Base-by-base conservation (phyloP, 1,140 invertebrate genomes). In the Euura lappo region DNA sequence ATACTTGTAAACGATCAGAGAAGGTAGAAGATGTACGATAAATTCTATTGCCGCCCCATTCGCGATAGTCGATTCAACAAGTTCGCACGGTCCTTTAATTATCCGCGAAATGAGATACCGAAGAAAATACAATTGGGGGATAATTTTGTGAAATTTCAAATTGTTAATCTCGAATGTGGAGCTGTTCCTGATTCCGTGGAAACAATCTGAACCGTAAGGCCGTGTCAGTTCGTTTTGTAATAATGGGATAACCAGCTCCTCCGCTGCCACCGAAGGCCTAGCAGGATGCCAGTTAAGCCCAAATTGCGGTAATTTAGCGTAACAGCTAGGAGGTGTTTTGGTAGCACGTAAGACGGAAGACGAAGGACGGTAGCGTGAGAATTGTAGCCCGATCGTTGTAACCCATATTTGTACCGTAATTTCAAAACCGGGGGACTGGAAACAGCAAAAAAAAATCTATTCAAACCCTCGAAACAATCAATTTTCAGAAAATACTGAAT, bases 231-330 rank as follows among this genome's bases (percentile, higher is more conserved):
- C n/a, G 47, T 51, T 51, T 28, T 51, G 47, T 51, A 51, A 51
- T 51, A 51, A 51, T 51, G 47, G 47, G 47, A 51, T 51, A 51
- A 51, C 2, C 47, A 51, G 47, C n/a, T 8, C 28, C 28, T 28
- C 28, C 28, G 28, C 28, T 28, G 28, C 28, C 28, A 28, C 28
- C 28, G 28, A 28, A 28, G 28, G 28, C 28, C 28, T 28, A 28
- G 11, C 7, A 51, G 47, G 47, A 51, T n/a, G 47, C 7, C 47
- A 51, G 47, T 51, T 51, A 28, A 51, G 47, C n/a, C 47, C 7
- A 51, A 51, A 51, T 51, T 51, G 47, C 47, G 11, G 47, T n/a
- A 51, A 51, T 51, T 51, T 51, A 51, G 47, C 47, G 47, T 51
- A 51, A 51, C 47, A 51, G 47, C 47, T 51, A 28, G 28, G 2